Base-by-base conservation (phyloP, 2,888 invertebrate genomes). In the Herminia tarsipennalis region DNA sequence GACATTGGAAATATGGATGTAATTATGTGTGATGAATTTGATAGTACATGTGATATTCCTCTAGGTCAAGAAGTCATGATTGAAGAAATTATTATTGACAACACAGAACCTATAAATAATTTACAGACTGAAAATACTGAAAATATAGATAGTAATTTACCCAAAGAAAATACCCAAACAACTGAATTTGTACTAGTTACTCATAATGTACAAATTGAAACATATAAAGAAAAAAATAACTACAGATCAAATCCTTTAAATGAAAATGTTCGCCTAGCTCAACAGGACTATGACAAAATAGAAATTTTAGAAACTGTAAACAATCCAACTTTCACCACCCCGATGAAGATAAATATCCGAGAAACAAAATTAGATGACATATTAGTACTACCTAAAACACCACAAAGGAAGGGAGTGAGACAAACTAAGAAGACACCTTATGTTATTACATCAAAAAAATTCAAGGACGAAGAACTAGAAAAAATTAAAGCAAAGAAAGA, bases 371-470 rank as follows among this genome's bases (percentile, higher is more conserved):
- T 48, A 30, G 32, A 38, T 3, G 41, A 53, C 9, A 27, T 53
- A 25, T 18, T 54, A n/a, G 21, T 54, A 27, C 28, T 54, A 29
- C 49, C 49, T 16, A 55, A 46, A 50, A 43, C 50, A 37, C 46
- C 50, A n/a, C 30, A 29, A 49, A 39, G 42, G 34, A 56, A 56
- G 32, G 44, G 42, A 28, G 24, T 35, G 12, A 53, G 33, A 34
- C 39, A 56, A 22, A 35, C 22, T 22, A 41, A 40, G 8, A 52
- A 27, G 30, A 21, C 51, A 3, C 42, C 51, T 24, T 56, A 42
- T 48, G 51, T 52, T 20, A 20, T 56, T 20, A 46, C 46, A 9
- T 46, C 46, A 16, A 43, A 13, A 12, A 20, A 48, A 35, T 52
- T 36, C 41, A 49, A 51, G 28, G 49, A 27, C 6, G 28, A 51